Evolutionary conservation across 2,888 invertebrate species (phyloP), one percentile per base, ranked within the genome.

Genomic region (Drosophila merina): DNA sequence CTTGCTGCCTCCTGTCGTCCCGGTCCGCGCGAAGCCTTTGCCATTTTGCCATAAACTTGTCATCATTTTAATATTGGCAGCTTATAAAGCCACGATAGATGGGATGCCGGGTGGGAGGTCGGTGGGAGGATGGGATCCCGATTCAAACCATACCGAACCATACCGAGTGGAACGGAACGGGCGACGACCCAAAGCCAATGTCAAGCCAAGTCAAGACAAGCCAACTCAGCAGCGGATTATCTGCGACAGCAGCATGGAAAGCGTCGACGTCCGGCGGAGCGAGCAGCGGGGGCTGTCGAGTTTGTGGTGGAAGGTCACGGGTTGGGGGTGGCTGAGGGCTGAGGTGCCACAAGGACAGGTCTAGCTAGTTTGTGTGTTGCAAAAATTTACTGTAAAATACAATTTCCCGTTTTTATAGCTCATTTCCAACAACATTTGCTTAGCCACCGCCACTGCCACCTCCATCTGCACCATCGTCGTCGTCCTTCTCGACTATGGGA

Each of bases 31-130:
- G 59, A 31, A 57, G 48, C 44, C 51, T 44, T 63, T 64, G 64
- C 76, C 62, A 57, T 74, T 74, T 80, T 58, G 59, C 69, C 72
- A 79, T 87, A 82, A 82, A 85, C 78, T 83, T 86, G 78, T 86
- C 88, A 86, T 84, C 81, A 88, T 88, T 84, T 84, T 88, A 84
- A 84, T 88, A 84, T 84, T 84, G 88, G 86, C 88, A 84, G 84
- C 88, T 88, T 84, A 84, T 84, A 88, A 70, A 84, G 84, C 81
- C 81, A 80, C 81, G 88, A 72, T 86, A 76, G 88, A 86, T 40
- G 52, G 51, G 26, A 4, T 42, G 33, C 3, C 31, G 28, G 36
- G 36, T 26, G 40, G 25, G 36, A 33, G 6, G 28, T 28, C 1
- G 14, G 1, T 14, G 14, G 14, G 14, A 14, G 14, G 14, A 14